Conservation (phyloP, 2,113 vertebrate species). For the Nothocercus nigrocapillus region DNA sequence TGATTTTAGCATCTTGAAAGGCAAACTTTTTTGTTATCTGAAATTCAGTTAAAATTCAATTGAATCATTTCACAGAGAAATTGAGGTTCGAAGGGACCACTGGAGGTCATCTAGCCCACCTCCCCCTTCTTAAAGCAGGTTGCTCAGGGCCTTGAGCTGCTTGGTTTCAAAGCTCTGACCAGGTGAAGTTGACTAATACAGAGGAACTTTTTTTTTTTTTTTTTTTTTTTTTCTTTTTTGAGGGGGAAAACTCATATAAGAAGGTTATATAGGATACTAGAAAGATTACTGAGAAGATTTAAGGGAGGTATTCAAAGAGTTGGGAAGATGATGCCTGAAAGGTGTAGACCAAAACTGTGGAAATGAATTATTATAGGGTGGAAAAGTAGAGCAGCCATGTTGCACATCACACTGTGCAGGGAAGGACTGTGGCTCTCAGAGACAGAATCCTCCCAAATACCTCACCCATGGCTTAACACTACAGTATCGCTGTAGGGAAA, state of each 20-base stretch:
- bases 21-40: background rate
- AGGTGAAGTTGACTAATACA: background rate
- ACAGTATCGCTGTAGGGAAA: background rate
- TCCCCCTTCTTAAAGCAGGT: background rate
- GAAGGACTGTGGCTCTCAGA: background rate
- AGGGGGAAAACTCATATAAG: background rate
- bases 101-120: background rate
- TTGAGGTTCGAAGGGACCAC: background rate
- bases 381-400: background rate
- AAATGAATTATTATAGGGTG: background rate
- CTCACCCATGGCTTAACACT: background rate
- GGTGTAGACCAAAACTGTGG: background rate
- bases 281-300: background rate
- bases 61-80: background rate
- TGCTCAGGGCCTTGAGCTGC: rapidly evolving
- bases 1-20: background rate
- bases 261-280: background rate
- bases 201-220: background rate
- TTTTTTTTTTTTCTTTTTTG: background rate
- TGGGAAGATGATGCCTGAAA: background rate
- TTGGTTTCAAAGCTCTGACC: background rate
- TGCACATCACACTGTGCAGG: background rate
- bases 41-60: background rate
- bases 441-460: background rate
- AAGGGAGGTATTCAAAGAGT: background rate